Percentiles rank a stretch among this genome's conserved stretches.
phyloP scores from a whole-genome alignment of 1,140 invertebrate species.

The Drosophila ficusphila region DNA sequence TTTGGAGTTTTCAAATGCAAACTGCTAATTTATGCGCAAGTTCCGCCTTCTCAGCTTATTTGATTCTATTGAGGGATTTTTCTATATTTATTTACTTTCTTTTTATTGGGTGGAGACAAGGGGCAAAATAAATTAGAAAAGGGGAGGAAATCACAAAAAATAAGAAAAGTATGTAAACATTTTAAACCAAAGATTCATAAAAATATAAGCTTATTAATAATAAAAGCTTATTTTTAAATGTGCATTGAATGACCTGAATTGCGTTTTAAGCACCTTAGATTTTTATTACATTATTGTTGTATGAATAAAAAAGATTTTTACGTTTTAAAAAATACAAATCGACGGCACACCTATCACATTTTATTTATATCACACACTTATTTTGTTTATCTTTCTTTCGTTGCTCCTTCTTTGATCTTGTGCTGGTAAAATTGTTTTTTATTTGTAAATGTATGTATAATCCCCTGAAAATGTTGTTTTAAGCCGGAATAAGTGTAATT shows the following conservation, averaged over 20 bases:
- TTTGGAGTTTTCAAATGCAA: constrained; percentile 75
- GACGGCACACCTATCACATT: too few species aligned
- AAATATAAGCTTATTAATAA: neutral
- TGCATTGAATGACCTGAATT: too few species aligned
- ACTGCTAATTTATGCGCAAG: constrained; percentile 79
- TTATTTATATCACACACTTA: too few species aligned
- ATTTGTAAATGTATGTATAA: constrained; percentile 20
- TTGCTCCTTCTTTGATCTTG: neutral
- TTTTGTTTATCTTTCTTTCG: too few species aligned
- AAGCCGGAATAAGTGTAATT: constrained; percentile 73
- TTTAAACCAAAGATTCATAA: constrained; percentile 1
- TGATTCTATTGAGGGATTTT: constrained; percentile 39
- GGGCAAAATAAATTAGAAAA: constrained; percentile 12
- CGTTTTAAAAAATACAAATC: too few species aligned
- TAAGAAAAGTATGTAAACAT: neutral
- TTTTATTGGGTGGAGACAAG: constrained; percentile 25
- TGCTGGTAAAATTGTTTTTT: neutral
- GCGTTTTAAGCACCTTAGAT: too few species aligned
- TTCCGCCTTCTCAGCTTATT: constrained; percentile 67
- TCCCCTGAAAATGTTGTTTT: constrained; percentile 53
- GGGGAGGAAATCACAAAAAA: neutral
- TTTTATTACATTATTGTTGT: too few species aligned
- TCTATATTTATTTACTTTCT: constrained; percentile 69
- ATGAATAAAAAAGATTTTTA: too few species aligned
- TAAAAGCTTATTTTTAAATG: neutral